Percentiles rank a stretch among this genome's conserved stretches.
These are phyloP conservation scores for Xiphophorus birchmanni DNA, from an alignment of 2,797 vertebrate genomes.

Conservation along the genomic window DNA sequence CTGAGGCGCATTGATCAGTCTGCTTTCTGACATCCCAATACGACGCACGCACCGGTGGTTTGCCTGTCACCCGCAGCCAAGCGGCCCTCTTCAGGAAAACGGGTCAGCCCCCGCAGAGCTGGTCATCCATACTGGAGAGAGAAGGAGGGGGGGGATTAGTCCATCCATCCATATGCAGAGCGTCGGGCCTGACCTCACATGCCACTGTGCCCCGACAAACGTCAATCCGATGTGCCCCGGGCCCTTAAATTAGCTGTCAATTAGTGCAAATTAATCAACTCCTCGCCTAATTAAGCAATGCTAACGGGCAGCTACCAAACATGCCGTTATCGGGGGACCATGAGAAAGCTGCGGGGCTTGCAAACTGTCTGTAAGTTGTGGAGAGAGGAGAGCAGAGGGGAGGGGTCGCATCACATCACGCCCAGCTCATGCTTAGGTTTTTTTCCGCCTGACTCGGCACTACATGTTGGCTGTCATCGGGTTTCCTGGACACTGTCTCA, in stretches of 20 bases:
- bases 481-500: slow-evolving; percentile 38
- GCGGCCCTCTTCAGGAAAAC: slow-evolving; percentile 46
- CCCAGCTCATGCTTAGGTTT: slow-evolving; percentile 56
- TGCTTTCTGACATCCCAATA: slow-evolving; percentile 62
- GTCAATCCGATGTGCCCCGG: slow-evolving; percentile 93
- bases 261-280: slow-evolving; percentile 99
- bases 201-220: slow-evolving; percentile 86
- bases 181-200: slow-evolving; percentile 83
- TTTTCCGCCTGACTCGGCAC: slow-evolving; percentile 66
- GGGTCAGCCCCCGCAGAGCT: slow-evolving; percentile 63
- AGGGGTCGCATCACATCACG: slow-evolving; percentile 65
- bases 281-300: slow-evolving; percentile 98
- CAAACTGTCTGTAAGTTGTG: slow-evolving; percentile 86
- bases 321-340: slow-evolving; percentile 87
- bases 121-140: slow-evolving; percentile 56
- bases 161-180: slow-evolving; percentile 56
- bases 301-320: slow-evolving; percentile 93
- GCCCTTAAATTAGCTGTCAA: slow-evolving; percentile 99
- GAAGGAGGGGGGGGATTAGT: background rate
- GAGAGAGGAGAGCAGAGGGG: slow-evolving; percentile 14
- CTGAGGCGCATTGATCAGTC: slow-evolving; percentile 46
- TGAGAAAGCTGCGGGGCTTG: slow-evolving; percentile 91
- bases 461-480: slow-evolving; percentile 71
- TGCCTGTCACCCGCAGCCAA: slow-evolving; percentile 55
- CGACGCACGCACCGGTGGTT: slow-evolving; percentile 48